phyloP scores from a whole-genome alignment of 2,888 invertebrate species.

The Allacma fusca region DNA sequence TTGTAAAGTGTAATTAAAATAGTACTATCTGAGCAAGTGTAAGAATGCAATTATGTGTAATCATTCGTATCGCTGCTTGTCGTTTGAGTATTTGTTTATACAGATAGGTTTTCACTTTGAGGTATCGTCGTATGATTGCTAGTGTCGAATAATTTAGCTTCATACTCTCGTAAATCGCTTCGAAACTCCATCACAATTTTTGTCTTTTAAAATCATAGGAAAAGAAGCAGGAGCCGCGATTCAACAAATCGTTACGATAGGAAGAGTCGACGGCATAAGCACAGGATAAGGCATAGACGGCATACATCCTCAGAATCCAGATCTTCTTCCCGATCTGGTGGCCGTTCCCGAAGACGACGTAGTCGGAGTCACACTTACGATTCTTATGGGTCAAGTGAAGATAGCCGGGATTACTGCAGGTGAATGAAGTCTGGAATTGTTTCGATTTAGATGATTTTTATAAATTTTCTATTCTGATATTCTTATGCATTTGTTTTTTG shows the following conservation, averaged over 20 bases:
- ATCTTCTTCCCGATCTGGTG: slow-evolving; percentile 51
- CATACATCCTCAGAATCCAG: slow-evolving; percentile 48
- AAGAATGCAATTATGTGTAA: too few relatives aligned
- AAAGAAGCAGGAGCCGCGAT: slow-evolving; percentile 27
- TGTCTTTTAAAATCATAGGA: slow-evolving; percentile 17
- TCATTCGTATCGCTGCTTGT: too few relatives aligned
- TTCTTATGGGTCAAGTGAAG: slow-evolving; percentile 50
- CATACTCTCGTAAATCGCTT: too few relatives aligned
- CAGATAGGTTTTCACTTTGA: too few relatives aligned
- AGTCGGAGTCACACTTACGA: slow-evolving; percentile 49
- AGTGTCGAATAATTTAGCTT: too few relatives aligned
- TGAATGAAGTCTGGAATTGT: too few relatives aligned
- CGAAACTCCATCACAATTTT: too few relatives aligned
- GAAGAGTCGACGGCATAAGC: slow-evolving; percentile 47
- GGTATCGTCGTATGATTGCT: too few relatives aligned
- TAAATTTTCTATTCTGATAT: not conserved
- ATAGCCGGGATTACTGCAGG: slow-evolving; percentile 46
- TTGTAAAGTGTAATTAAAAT: too few relatives aligned
- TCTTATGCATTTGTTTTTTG: not conserved
- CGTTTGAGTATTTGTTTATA: too few relatives aligned
- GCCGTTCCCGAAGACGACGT: slow-evolving; percentile 41
- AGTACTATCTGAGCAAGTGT: too few relatives aligned
- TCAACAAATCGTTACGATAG: slow-evolving; percentile 48
- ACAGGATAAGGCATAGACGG: slow-evolving; percentile 30
- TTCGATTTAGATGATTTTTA: not conserved